Evolutionary conservation across 2,113 vertebrate genomes (phyloP).

Genomic region (Anas platyrhynchos): DNA sequence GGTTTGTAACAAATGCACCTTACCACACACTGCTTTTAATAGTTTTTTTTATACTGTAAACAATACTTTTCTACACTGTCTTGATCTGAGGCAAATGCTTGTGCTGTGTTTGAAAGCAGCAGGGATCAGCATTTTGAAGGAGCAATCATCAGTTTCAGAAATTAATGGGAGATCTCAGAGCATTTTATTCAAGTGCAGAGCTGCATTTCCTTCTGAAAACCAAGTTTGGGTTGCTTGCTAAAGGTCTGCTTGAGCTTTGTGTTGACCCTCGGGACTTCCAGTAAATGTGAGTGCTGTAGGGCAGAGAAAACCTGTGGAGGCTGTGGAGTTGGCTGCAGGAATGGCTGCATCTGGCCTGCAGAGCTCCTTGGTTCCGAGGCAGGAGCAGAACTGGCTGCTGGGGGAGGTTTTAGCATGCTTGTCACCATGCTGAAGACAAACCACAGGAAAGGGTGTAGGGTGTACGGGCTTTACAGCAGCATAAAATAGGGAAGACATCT

Average conservation of each 20-base stretch:
- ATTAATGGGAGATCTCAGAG: background rate
- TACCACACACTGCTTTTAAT: background rate
- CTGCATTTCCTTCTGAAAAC: background rate
- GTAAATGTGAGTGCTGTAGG: background rate
- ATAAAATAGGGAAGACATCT: background rate
- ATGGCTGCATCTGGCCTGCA: background rate
- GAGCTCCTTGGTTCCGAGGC: background rate
- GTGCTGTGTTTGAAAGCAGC: background rate
- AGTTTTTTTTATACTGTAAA: background rate
- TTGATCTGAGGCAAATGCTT: background rate
- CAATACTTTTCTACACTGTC: background rate
- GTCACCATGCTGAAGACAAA: background rate
- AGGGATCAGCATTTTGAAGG: background rate
- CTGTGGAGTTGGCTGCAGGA: background rate
- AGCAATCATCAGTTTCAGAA: background rate
- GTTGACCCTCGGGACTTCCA: background rate
- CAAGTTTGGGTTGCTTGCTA: background rate
- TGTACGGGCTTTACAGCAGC: rapidly evolving
- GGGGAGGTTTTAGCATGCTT: background rate
- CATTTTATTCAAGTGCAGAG: background rate
- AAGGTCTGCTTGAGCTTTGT: background rate
- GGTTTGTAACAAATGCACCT: background rate
- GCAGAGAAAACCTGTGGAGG: background rate
- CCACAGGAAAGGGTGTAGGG: background rate
- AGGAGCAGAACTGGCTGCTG: background rate